Evolutionary conservation across 2,113 vertebrate species (phyloP).

Genomic region (Bothrops jararaca): DNA sequence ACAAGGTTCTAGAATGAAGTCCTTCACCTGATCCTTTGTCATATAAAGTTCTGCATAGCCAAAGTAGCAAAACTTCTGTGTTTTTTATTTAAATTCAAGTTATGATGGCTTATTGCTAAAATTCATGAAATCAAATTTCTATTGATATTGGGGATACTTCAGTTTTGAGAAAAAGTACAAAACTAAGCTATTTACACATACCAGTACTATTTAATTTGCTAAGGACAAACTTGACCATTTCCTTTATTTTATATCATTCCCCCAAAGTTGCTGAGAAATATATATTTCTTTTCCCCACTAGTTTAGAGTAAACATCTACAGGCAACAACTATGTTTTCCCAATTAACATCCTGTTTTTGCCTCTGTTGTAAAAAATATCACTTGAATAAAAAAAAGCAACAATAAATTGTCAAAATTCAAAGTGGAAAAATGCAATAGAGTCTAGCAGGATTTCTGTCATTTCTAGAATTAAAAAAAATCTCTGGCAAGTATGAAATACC

Average conservation of each 20-base stretch:
- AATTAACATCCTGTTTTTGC: conserved; percentile 11
- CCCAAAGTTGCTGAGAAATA: conserved; percentile 31
- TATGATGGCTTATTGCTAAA: neutral
- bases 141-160: conserved; percentile 2
- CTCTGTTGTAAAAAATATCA: neutral
- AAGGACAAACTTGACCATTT: conserved; percentile 20
- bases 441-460: conserved; percentile 17
- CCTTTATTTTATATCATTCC: conserved; percentile 29
- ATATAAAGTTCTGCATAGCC: neutral
- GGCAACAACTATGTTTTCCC: conserved; percentile 42
- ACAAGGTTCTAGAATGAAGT: neutral
- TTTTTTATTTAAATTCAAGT: neutral
- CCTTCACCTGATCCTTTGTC: neutral
- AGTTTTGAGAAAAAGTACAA: neutral
- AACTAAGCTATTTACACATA: neutral
- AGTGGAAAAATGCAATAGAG: neutral
- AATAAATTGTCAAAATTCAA: conserved; percentile 1
- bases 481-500: conserved; percentile 31
- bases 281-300: conserved; percentile 15
- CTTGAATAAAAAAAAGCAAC: conserved; percentile 16
- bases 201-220: neutral
- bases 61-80: neutral
- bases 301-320: conserved; percentile 16
- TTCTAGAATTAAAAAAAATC: conserved; percentile 18
- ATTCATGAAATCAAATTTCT: neutral